Base-by-base conservation (phyloP, 2,113 vertebrate genomes). In the Nestor notabilis region DNA sequence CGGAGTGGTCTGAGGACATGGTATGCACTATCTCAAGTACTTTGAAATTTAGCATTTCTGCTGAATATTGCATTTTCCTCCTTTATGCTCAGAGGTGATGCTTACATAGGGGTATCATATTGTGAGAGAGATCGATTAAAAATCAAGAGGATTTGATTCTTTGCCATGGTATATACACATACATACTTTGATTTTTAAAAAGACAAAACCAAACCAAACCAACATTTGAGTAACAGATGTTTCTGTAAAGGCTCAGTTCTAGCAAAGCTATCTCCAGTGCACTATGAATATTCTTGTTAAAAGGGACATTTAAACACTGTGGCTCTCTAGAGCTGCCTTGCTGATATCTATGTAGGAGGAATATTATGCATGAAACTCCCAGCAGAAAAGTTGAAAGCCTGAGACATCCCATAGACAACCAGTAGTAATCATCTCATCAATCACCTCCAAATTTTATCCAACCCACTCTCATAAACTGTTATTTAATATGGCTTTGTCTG, bases 401-500 rank as follows among this genome's bases (percentile, higher is more conserved):
- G 55, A 97, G 81, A 92, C 80, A 80, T 89, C 93, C 83, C 88
- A 93, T 2, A 94, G 95, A 96, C 83, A 97, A 96, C 93, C 83
- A 97, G 71, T 17, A 90, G 65, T 65, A 96, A 97, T 96, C 89
- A 89, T 56, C 49, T 79, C 95, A 97, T 98, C 95, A 94, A 78
- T 97, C 92, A 96, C 88, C 77, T 94, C 87, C 87, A 95, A 97
- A 97, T 80, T 90, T 96, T 95, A 97, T 83, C 90, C 92, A 96
- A 93, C 96, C 83, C 87, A 65, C 70, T 70, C 68, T 97, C 84
- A 90, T 75, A 95, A 98, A 91, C 58, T 66, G 64, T 87, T 93
- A 90, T 86, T 98, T 97, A 97, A 97, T 81, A 93, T 72, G 87
- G 80, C 87, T 98, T 95, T 96, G 89, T 96, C 83, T 97, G 87